phyloP scores from a whole-genome alignment of 2,888 invertebrate genomes.

The Cantharis flavilabris region DNA sequence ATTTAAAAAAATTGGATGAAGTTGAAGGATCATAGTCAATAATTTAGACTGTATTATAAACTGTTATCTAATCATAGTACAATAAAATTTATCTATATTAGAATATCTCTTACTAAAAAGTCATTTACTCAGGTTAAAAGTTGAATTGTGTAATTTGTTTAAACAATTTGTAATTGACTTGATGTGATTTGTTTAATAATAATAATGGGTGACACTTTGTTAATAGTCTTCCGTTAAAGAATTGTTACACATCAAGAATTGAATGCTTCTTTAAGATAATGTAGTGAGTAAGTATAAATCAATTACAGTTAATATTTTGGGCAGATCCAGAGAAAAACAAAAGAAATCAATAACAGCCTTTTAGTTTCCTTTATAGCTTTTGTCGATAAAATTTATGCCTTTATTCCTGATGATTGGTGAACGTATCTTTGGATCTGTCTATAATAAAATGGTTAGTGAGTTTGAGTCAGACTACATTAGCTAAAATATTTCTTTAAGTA shows the following conservation, averaged over 20 bases:
- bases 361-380: not conserved
- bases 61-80: constrained; percentile 20
- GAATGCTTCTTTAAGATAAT: not conserved
- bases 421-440: not conserved
- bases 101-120: constrained; percentile 4
- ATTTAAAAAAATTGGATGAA: not conserved
- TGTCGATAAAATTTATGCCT: not conserved
- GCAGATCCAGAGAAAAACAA: not conserved
- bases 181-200: not conserved
- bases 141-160: not conserved
- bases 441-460: not conserved
- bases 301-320: not conserved
- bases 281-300: not conserved
- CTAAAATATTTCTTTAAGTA: not conserved
- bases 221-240: constrained; percentile 1
- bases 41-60: constrained; percentile 20
- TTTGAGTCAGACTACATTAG: not conserved
- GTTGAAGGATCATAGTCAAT: constrained; percentile 20
- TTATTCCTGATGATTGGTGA: too few relatives aligned
- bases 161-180: not conserved
- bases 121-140: constrained; percentile 3
- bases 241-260: not conserved
- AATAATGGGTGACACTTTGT: constrained; percentile 1
- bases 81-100: constrained; percentile 8
- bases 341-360: not conserved